phyloP scores from a whole-genome alignment of 1,140 invertebrate genomes.

The Tribolium castaneum region DNA sequence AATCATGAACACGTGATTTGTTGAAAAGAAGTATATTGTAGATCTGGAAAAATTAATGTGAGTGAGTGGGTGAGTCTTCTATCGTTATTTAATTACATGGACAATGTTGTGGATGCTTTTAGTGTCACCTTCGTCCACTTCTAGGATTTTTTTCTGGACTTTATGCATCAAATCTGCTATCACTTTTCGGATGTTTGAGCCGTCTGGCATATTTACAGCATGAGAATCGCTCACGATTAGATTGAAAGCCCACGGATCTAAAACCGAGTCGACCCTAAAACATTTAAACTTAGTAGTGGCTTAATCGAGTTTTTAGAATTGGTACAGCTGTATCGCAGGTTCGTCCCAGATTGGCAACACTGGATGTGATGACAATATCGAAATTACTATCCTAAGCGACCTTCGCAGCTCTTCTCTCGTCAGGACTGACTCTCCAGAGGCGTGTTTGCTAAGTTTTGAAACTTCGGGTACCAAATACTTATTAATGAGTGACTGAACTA shows the following conservation, averaged over 20 bases:
- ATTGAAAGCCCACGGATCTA: constrained; percentile 63
- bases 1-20: constrained; percentile 66
- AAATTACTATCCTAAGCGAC: constrained; percentile 64
- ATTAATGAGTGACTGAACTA: constrained; percentile 73
- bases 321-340: constrained; percentile 68
- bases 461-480: constrained; percentile 73
- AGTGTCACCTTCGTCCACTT: constrained; percentile 78
- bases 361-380: constrained; percentile 68
- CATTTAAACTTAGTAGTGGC: background rate
- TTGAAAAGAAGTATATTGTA: constrained; percentile 72
- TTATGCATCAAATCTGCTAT: constrained; percentile 68
- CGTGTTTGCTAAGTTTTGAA: constrained; percentile 67
- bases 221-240: constrained; percentile 63
- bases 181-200: constrained; percentile 70
- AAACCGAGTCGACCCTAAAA: constrained; percentile 57
- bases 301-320: constrained; percentile 40
- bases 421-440: constrained; percentile 60
- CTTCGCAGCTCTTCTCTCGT: constrained; percentile 63
- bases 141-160: constrained; percentile 71
- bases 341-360: constrained; percentile 74
- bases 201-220: constrained; percentile 71
- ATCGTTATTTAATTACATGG: constrained; percentile 52
- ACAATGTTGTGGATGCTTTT: constrained; percentile 76
- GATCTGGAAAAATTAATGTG: constrained; percentile 65
- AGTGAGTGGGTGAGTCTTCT: background rate